phyloP scores from a whole-genome alignment of 2,888 invertebrate species.

The Luperina testacea region DNA sequence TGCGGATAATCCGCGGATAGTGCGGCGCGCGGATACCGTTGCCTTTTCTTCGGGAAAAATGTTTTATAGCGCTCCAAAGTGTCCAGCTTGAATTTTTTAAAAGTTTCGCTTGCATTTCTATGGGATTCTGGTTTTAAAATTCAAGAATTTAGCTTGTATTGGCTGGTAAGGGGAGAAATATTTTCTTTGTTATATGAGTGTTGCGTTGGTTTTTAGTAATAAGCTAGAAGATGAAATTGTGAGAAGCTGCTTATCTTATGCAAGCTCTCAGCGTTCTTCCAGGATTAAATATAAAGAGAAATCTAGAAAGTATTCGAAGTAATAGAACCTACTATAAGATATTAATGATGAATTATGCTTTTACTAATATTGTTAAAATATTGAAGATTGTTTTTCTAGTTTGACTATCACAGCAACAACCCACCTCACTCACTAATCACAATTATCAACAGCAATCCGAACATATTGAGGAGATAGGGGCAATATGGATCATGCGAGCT shows the following conservation, averaged over 20 bases:
- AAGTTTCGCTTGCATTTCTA: conserved; percentile 41
- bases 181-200: conserved; percentile 15
- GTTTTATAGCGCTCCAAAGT: conserved; percentile 59
- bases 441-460: not conserved
- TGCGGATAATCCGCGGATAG: conserved; percentile 74
- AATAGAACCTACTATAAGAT: not conserved
- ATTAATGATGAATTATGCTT: not conserved
- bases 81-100: conserved; percentile 60
- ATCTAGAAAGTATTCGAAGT: not conserved
- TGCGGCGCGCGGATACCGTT: conserved; percentile 43
- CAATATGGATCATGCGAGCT: conserved; percentile 48
- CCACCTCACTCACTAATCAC: conserved; percentile 21
- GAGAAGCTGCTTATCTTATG: not conserved
- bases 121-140: conserved; percentile 45
- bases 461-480: conserved; percentile 26
- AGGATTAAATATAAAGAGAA: not conserved
- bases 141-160: conserved; percentile 44
- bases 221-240: not conserved
- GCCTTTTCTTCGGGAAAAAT: conserved; percentile 60
- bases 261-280: not conserved
- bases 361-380: not conserved
- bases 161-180: conserved; percentile 20
- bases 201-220: conserved; percentile 2
- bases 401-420: not conserved
- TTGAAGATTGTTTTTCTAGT: not conserved